Conservation (phyloP, 2,113 vertebrate species). For the Corvus cornix region DNA sequence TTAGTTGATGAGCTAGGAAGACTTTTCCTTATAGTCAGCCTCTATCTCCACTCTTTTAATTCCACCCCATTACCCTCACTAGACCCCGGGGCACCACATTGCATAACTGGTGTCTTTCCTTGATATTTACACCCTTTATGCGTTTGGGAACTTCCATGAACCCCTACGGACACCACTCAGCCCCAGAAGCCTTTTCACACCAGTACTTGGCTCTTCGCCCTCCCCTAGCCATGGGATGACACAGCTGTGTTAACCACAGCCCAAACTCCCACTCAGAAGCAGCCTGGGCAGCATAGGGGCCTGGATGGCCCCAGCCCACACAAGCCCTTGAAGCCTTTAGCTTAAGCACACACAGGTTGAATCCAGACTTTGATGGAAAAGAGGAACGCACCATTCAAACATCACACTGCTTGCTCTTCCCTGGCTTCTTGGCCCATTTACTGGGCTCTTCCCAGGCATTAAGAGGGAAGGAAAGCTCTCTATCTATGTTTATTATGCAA, state of each 20-base stretch:
- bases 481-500: background rate
- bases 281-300: background rate
- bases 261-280: background rate
- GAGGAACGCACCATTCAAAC: background rate
- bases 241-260: background rate
- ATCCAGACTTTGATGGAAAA: background rate
- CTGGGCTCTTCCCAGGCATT: background rate
- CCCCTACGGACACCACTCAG: background rate
- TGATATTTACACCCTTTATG: background rate
- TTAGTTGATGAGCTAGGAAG: background rate
- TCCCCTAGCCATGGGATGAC: background rate
- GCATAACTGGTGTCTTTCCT: background rate
- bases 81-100: background rate
- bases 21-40: background rate
- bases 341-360: background rate
- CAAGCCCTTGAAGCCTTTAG: background rate
- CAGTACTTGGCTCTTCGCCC: background rate
- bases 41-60: background rate
- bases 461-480: background rate
- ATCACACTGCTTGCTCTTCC: background rate
- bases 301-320: background rate
- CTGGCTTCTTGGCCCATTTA: background rate
- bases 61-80: background rate
- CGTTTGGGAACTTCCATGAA: background rate
- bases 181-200: background rate